Evolutionary conservation across 1,140 invertebrate genomes (phyloP).

Genomic region (Asbolus verrucosus): DNA sequence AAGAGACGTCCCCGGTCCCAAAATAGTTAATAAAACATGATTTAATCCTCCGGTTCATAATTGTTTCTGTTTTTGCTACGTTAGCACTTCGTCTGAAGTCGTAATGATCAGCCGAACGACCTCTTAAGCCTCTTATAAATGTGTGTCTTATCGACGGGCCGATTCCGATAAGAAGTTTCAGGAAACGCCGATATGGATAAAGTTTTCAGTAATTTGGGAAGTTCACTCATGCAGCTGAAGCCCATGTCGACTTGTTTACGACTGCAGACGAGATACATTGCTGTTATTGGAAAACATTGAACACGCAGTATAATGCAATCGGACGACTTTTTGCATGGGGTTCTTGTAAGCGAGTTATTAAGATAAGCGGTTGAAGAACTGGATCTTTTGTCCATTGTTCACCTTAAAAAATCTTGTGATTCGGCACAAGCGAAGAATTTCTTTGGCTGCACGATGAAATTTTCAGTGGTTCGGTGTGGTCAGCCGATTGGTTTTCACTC

Average conservation of each 20-base stretch:
- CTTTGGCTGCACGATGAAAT: neutral
- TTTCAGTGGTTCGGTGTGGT: neutral
- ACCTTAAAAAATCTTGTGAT: too few species aligned
- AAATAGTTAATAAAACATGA: constrained; percentile 10
- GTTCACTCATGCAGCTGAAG: constrained; percentile 10
- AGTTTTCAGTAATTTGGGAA: constrained; percentile 29
- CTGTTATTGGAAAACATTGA: constrained; percentile 3
- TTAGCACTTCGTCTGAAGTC: constrained; percentile 2
- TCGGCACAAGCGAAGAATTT: too few species aligned
- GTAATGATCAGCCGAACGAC: neutral
- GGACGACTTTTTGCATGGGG: too few species aligned
- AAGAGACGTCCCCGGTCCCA: neutral
- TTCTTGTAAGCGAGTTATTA: too few species aligned
- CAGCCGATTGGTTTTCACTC: constrained; percentile 33
- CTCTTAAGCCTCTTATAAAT: constrained; percentile 23
- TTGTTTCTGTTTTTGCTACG: constrained; percentile 15
- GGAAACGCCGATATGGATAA: constrained; percentile 10
- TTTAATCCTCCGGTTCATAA: neutral
- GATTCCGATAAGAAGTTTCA: constrained; percentile 17
- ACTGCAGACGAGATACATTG: constrained; percentile 11
- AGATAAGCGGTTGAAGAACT: too few species aligned
- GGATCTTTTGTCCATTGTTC: too few species aligned
- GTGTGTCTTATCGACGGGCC: neutral
- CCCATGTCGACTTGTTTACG: constrained; percentile 2
- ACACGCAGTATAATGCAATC: neutral